Conservation (phyloP, 2,888 invertebrate genomes). For the Oligia strigilis region DNA sequence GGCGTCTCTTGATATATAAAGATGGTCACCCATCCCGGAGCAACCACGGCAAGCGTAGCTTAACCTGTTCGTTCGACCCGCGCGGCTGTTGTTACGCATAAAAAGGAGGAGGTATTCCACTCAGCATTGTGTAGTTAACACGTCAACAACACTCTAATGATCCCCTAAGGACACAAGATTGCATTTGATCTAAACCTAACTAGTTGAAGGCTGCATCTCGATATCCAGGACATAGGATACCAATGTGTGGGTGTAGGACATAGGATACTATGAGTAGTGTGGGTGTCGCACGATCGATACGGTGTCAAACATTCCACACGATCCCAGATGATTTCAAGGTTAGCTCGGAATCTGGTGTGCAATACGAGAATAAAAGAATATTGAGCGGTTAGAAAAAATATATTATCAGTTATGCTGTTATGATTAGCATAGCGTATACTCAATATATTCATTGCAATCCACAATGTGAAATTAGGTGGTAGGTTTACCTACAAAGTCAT, state of each 20-base stretch:
- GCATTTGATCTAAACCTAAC: background rate
- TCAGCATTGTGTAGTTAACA: background rate
- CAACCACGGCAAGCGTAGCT: too few species aligned
- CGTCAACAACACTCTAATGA: background rate
- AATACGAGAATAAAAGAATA: background rate
- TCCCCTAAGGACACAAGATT: background rate
- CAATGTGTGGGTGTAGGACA: background rate
- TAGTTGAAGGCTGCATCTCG: background rate
- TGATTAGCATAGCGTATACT: background rate
- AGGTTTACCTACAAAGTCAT: background rate
- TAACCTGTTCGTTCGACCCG: too few species aligned
- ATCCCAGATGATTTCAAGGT: constrained; percentile 13
- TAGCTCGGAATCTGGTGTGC: background rate
- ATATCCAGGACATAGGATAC: background rate
- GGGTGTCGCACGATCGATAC: constrained; percentile 30
- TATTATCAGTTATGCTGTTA: background rate
- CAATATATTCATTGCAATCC: background rate
- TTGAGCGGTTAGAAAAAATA: background rate
- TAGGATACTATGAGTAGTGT: background rate
- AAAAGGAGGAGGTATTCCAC: background rate
- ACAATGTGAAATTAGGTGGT: background rate
- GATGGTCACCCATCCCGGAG: too few species aligned
- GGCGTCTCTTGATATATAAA: too few species aligned
- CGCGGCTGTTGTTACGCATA: background rate
- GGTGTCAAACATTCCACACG: constrained; percentile 5